A percentile compares a stretch with the other conserved stretches of the same genome.
phyloP scores from a whole-genome alignment of 2,888 invertebrate species.

The Metallyticus violacea region DNA sequence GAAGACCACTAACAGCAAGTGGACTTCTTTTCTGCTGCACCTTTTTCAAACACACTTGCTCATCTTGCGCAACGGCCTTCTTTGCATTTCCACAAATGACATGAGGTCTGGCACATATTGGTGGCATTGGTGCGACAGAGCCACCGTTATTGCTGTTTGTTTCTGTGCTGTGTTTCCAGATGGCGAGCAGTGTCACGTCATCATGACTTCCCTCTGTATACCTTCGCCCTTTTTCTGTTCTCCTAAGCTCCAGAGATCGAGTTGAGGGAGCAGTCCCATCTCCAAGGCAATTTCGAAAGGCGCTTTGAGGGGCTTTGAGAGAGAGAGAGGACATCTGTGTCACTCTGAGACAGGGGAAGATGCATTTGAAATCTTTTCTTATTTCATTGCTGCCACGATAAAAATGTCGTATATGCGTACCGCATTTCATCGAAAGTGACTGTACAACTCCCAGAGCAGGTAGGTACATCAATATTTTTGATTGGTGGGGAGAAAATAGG shows the following conservation, averaged over 20 bases:
- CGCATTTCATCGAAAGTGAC: too few relatives aligned
- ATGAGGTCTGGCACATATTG: background rate
- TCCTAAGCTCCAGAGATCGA: background rate
- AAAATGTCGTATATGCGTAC: too few relatives aligned
- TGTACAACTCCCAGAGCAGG: too few relatives aligned
- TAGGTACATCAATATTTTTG: too few relatives aligned
- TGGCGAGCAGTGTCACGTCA: background rate
- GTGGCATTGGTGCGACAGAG: background rate
- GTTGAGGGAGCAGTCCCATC: background rate
- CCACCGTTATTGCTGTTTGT: background rate
- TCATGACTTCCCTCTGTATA: background rate
- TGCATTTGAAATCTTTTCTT: too few relatives aligned
- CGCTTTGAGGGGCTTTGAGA: background rate
- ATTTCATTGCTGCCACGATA: too few relatives aligned
- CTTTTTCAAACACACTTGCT: background rate
- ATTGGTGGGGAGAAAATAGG: too few relatives aligned
- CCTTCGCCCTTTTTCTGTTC: background rate
- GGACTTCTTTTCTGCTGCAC: background rate
- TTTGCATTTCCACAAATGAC: background rate
- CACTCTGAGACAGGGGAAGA: too few relatives aligned
- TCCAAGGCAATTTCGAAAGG: too few relatives aligned
- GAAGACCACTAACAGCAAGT: background rate
- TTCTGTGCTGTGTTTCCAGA: background rate
- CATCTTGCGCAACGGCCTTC: background rate
- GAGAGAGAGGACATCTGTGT: too few relatives aligned